Base-by-base conservation (phyloP, 2,113 vertebrate genomes). In the Oceanodroma tethys region DNA sequence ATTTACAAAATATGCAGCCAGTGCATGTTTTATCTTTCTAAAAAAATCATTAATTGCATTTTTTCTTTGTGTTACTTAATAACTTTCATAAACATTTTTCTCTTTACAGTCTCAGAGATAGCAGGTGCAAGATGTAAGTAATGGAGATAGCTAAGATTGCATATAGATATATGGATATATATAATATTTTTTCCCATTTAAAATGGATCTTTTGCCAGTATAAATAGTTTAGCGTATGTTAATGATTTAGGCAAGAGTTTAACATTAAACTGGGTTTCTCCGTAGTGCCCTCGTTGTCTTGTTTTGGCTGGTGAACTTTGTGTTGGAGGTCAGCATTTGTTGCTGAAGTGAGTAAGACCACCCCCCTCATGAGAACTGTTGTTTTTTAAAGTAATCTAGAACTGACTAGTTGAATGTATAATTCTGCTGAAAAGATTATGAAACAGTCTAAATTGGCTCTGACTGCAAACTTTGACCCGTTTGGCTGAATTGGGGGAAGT, bases 381-480 rank as follows among this genome's bases (percentile, higher is more conserved):
- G 62, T 52, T 89, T 84, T 91, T 76, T 86, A 90, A 80, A 95
- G 76, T 96, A 96, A 95, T 94, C 80, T 92, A 75, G 66, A 97
- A 91, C 92, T 95, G 95, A 90, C 71, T 93, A 63, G 65, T 60
- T 96, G 96, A 98, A 97, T 96, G 97, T 88, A 83, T 96, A 96
- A 95, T 97, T 96, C 82, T 94, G 55, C 72, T 92, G 95, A 52
- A 96, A 76, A 90, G 93, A 85, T 98, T 98, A 96, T 94, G 95
- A 98, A 97, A 97, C 55, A 73, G 81, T 94, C 96, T 95, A 79
- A 96, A 68, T 83, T 93, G 92, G 55, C 81, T 97, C 74, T 79
- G 94, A 95, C 55, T 91, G 55, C 88, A 96, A 93, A 97, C 96
- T 97, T 98, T 97, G 96, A 96, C 97, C 97, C 81, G 89, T 96